Base-by-base conservation (phyloP, 2,113 vertebrate genomes). In the Coturnix japonica region DNA sequence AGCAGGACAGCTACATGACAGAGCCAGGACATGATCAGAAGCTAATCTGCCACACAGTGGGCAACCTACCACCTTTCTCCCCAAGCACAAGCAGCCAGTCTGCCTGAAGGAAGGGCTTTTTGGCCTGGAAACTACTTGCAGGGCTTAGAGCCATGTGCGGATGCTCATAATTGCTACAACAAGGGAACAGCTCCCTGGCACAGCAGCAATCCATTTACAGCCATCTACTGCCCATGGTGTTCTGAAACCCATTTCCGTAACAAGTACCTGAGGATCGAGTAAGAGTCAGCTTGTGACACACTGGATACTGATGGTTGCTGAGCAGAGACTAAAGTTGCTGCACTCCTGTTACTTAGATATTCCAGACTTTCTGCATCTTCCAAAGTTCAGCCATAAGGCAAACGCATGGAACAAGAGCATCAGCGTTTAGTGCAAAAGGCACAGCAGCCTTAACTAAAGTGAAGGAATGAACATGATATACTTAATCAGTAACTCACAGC, bases 391-490 rank as follows among this genome's bases (percentile, higher is more conserved):
- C 73, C 66, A 54, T 33, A 76, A 87, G 77, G 66, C 71, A 66
- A 51, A 56, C 5, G 13, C 33, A 41, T 2, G 8, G 65, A 87
- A 72, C 28, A 14, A 65, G 20, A 75, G 54, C 82, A 74, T n/a
- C 71, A 20, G 66, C 2, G 15, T 35, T 67, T 39, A 54, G 80
- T 56, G 84, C 57, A 51, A 75, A 91, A 66, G 13, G 80, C 76
- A 67, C 59, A 54, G 53, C 41, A 39, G 41, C 72, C 78, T 76
- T 63, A 66, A 87, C 65, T 49, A 70, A 90, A 69, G 59, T 22
- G 15, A 66, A 46, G 51, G 41, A 89, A 85, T 88, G 84, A 94
- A 87, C 41, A 56, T 31, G 43, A 67, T 57, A 30, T 41, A 79
- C 51, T 43, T 60, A 57, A 77, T 71, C 75, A 70, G 10, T 76